These are phyloP conservation scores for Eurois occulta DNA, from an alignment of 2,888 invertebrate genomes.

Conservation along the genomic window DNA sequence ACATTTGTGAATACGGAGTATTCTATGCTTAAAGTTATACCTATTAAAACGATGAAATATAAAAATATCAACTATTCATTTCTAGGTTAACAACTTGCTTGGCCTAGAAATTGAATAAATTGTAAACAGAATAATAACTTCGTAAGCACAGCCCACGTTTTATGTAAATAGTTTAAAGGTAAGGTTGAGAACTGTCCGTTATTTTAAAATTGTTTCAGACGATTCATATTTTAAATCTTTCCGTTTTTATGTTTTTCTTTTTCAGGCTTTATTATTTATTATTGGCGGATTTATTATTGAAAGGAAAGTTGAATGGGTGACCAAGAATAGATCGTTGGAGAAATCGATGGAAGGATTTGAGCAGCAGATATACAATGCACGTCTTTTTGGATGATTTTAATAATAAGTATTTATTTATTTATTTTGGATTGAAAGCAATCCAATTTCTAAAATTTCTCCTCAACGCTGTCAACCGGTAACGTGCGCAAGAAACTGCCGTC, in stretches of 20 bases:
- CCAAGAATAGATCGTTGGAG: neutral
- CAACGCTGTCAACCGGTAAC: neutral
- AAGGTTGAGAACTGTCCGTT: constrained; percentile 17
- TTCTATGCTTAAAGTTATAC: neutral
- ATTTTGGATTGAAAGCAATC: neutral
- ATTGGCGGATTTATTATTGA: neutral
- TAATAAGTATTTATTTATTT: neutral
- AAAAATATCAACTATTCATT: constrained; percentile 4
- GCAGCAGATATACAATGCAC: neutral
- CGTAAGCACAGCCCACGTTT: neutral
- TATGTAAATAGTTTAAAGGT: constrained; percentile 29
- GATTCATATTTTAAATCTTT: neutral
- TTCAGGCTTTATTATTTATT: neutral
- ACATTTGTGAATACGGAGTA: neutral
- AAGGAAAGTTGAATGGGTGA: neutral
- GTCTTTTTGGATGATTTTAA: neutral
- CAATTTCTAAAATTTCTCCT: neutral
- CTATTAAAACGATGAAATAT: constrained; percentile 1
- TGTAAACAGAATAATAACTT: constrained; percentile 31
- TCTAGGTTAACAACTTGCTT: constrained; percentile 14
- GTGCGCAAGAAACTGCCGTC: neutral
- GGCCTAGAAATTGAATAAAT: constrained; percentile 29
- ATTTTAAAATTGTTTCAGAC: constrained; percentile 20
- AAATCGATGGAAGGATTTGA: neutral
- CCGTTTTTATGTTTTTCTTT: neutral